phyloP scores from a whole-genome alignment of 2,113 vertebrate species.

The Agapornis roseicollis region DNA sequence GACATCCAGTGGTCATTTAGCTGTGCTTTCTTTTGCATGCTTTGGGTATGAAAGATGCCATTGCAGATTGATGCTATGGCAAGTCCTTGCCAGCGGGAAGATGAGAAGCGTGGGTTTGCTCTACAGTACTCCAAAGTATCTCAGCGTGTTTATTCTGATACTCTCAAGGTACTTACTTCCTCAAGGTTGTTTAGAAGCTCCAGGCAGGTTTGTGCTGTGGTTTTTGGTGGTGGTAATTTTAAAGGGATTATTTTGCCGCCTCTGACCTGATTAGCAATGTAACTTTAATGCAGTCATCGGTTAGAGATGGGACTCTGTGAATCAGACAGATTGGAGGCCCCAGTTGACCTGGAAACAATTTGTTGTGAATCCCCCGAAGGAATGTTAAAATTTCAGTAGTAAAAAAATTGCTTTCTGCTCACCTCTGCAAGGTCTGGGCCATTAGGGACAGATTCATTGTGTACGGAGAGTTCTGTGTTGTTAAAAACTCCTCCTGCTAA shows the following conservation, averaged over 20 bases:
- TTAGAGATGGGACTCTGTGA: not conserved
- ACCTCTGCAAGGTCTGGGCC: not conserved
- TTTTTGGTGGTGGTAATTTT: not conserved
- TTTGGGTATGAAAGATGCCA: not conserved
- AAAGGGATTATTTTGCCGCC: not conserved
- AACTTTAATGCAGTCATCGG: not conserved
- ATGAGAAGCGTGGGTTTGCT: not conserved
- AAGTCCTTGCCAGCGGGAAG: not conserved
- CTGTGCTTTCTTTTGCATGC: not conserved
- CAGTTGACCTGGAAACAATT: slow-evolving; percentile 22
- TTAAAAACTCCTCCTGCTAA: slow-evolving; percentile 43
- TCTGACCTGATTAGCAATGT: not conserved
- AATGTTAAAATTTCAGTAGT: slow-evolving; percentile 35
- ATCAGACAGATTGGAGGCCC: not conserved
- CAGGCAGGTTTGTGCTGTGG: not conserved
- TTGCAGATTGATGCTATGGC: not conserved
- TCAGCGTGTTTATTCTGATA: not conserved
- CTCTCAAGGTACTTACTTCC: not conserved
- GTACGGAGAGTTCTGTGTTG: not conserved
- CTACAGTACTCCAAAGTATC: not conserved
- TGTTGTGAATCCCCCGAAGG: not conserved
- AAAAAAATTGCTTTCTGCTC: slow-evolving; percentile 17
- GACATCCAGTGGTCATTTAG: not conserved
- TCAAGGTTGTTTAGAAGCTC: not conserved
- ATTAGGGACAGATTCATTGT: not conserved